Evolutionary conservation across 1,140 invertebrate genomes (phyloP).

Genomic region (Nephotettix cincticeps): DNA sequence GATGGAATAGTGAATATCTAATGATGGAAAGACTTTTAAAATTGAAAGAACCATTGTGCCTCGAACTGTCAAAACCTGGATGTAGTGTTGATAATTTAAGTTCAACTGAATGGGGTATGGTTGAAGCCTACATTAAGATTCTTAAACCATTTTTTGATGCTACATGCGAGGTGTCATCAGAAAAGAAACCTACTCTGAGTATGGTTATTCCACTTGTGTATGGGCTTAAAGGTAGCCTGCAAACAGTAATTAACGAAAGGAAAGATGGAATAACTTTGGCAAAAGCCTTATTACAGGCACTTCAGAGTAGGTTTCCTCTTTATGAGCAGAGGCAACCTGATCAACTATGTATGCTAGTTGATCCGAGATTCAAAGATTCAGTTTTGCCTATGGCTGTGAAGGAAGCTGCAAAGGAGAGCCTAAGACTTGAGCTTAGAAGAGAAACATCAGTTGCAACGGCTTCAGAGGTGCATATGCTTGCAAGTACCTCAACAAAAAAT

Average conservation of each 20-base stretch:
- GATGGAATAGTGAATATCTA: conserved; percentile 27
- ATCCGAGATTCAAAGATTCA: neutral
- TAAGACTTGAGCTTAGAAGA: neutral
- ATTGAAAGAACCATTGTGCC: conserved; percentile 16
- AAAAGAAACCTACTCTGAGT: conserved; percentile 8
- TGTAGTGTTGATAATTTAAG: conserved; percentile 3
- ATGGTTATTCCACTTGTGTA: conserved; percentile 18
- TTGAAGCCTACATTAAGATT: conserved; percentile 7
- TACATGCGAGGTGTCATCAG: conserved; percentile 17
- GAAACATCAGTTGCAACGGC: neutral
- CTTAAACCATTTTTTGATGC: conserved; percentile 22
- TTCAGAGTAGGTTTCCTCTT: neutral
- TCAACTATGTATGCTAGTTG: neutral
- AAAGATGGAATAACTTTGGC: neutral
- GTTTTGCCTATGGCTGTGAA: neutral
- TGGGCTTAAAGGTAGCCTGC: neutral
- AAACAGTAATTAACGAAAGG: neutral
- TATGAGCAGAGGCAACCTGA: neutral
- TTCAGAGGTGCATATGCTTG: neutral
- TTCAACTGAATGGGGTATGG: conserved; percentile 15
- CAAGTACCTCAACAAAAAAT: neutral
- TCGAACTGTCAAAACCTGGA: neutral
- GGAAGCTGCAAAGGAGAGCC: neutral
- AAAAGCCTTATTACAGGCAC: neutral
- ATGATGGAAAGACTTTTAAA: conserved; percentile 26